Base-by-base conservation (phyloP, 2,888 invertebrate genomes). In the Odontomyia ornata region DNA sequence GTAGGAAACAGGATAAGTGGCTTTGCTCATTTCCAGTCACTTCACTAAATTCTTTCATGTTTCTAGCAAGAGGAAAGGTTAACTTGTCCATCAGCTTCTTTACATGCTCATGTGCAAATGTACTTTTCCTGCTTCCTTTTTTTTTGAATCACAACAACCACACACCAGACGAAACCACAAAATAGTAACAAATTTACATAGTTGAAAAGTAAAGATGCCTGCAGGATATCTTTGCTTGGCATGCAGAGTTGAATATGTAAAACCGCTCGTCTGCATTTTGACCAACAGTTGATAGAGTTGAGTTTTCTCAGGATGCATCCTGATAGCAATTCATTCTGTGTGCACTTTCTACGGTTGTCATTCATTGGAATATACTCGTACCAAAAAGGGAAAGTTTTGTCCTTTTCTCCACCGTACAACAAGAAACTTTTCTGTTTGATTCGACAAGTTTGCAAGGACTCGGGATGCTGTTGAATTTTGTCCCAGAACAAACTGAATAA, bases 181-280 rank as follows among this genome's bases (percentile, higher is more conserved):
- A 69, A 47, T 69, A 25, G 69, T 21, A 23, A 23, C 69, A 69
- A n/a, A 69, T 69, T 69, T 69, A 46, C 69, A 47, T 69, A 46
- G 69, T 46, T 28, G 46, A 47, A 69, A 47, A 69, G 30, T 47
- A 30, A 69, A 47, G 65, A 65, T 36, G 27, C 30, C 36, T 11
- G 13, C n/a, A 36, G 43, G 65, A 65, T 43, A 5, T 65, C 65
- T 65, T 65, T 28, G 36, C 36, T 65, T 65, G 3, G 36, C 36
- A 5, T n/a, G 3, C 36, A 36, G 5, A 36, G 9, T 9, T 9
- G 36, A 36, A 36, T 36, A 36, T 36, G 36, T 9, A 5, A 36
- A 36, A 36, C 9, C 9, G 3, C 36, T 9, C 36, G 9, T 5
- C 36, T 5, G 9, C 36, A 36, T 36, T 36, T 36, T 36, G 36